Evolutionary conservation across 2,797 vertebrate species (phyloP).

Genomic region (Miichthys miiuy): DNA sequence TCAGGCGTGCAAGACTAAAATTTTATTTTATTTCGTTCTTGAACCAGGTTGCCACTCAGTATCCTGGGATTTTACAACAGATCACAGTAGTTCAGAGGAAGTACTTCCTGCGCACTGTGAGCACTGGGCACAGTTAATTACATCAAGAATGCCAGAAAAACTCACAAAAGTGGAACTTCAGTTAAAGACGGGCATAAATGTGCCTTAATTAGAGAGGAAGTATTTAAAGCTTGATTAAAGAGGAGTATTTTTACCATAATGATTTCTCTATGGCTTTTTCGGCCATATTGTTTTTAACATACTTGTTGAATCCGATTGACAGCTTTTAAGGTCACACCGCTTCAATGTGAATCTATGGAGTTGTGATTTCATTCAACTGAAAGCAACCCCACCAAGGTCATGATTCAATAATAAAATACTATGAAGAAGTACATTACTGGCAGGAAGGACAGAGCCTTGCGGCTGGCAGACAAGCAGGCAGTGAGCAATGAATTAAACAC

Average conservation of each 20-base stretch:
- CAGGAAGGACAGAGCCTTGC: constrained; percentile 60
- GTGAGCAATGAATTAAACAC: constrained; percentile 63
- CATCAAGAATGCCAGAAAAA: not conserved
- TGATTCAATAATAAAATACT: constrained; percentile 64
- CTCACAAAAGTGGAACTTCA: not conserved
- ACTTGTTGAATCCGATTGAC: constrained; percentile 50
- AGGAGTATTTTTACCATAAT: constrained; percentile 16
- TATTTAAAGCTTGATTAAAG: constrained; percentile 13
- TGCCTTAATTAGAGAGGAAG: not conserved
- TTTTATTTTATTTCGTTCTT: no score
- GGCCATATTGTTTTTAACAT: constrained; percentile 42
- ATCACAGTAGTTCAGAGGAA: not conserved
- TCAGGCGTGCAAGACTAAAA: not conserved
- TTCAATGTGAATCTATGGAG: constrained; percentile 52
- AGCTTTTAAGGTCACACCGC: constrained; percentile 55
- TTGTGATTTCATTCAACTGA: constrained; percentile 66
- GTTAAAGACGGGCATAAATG: not conserved
- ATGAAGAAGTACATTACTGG: constrained; percentile 54
- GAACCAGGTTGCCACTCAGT: not conserved
- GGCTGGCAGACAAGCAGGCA: constrained; percentile 65
- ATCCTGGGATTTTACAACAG: not conserved
- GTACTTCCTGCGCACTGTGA: constrained; percentile 8
- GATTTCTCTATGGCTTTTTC: constrained; percentile 36
- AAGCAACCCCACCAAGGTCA: constrained; percentile 63
- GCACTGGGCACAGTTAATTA: not conserved